Conservation (phyloP, 2,797 vertebrate species). For the Naso thynnoides region DNA sequence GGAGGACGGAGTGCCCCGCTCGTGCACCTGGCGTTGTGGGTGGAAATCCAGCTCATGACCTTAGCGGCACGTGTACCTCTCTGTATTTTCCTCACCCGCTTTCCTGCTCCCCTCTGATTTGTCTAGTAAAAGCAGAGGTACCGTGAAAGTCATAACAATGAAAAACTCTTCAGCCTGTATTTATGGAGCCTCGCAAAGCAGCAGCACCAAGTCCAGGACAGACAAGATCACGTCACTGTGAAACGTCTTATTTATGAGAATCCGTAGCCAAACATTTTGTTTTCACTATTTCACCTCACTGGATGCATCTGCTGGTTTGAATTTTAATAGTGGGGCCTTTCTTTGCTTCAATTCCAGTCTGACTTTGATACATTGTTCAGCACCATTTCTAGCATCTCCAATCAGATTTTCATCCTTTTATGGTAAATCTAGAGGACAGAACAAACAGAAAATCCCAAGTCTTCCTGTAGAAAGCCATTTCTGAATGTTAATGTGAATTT, state of each 20-base stretch:
- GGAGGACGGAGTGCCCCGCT: constrained; percentile 4
- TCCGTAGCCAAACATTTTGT: constrained; percentile 51
- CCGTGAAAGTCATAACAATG: constrained; percentile 51
- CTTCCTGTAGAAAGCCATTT: neutral
- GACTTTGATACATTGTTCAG: constrained; percentile 34
- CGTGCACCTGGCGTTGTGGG: neutral
- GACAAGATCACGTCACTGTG: constrained; percentile 33
- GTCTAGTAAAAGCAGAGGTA: constrained; percentile 44
- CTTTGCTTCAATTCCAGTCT: constrained; percentile 23
- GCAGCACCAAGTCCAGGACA: constrained; percentile 16
- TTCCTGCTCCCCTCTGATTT: constrained; percentile 1
- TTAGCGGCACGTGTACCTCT: fast-evolving
- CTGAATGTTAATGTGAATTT: neutral
- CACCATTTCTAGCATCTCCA: constrained; percentile 10
- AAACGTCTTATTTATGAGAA: constrained; percentile 51
- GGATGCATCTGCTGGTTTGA: constrained; percentile 43
- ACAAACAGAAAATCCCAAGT: neutral
- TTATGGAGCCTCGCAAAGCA: constrained; percentile 37
- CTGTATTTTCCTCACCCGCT: constrained; percentile 17
- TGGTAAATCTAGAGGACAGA: constrained; percentile 12
- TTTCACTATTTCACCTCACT: constrained; percentile 42
- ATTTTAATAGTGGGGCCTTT: constrained; percentile 34
- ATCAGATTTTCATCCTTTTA: neutral
- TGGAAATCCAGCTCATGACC: constrained; percentile 43
- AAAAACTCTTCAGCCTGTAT: constrained; percentile 30